Conservation (phyloP, 2,888 invertebrate genomes). For the Gymnocheta viridis region DNA sequence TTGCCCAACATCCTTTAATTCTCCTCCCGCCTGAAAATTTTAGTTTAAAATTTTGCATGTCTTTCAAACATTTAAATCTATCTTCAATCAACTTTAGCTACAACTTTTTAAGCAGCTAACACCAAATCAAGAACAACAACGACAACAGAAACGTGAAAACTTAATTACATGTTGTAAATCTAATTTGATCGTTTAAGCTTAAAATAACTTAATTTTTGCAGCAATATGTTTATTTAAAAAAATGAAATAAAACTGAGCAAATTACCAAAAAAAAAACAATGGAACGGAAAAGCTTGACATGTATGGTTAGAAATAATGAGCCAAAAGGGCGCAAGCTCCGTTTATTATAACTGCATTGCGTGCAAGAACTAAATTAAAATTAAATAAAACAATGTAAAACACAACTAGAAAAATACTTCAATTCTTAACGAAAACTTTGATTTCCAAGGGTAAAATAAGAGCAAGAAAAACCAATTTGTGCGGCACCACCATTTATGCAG, state of each 20-base stretch:
- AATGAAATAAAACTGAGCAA: constrained; percentile 28
- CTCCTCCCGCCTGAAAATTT: neutral
- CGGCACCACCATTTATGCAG: constrained; percentile 38
- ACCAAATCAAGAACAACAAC: neutral
- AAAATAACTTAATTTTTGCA: constrained; percentile 66
- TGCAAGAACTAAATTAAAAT: constrained; percentile 65
- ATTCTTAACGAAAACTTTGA: constrained; percentile 60
- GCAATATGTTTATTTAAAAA: constrained; percentile 41
- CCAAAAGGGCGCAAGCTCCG: neutral
- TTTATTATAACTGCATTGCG: constrained; percentile 68
- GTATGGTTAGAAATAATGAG: neutral
- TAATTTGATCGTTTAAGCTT: constrained; percentile 55
- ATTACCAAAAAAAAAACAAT: constrained; percentile 12
- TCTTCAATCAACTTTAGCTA: constrained; percentile 8
- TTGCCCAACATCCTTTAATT: no score
- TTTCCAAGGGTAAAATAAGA: constrained; percentile 55
- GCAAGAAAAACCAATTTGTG: neutral
- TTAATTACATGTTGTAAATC: constrained; percentile 62
- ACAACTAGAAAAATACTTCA: constrained; percentile 29
- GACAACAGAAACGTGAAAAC: constrained; percentile 1
- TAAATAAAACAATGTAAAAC: constrained; percentile 14
- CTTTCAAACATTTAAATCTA: constrained; percentile 37
- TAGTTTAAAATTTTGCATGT: constrained; percentile 46
- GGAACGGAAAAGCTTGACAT: constrained; percentile 26
- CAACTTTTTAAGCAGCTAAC: constrained; percentile 1